phyloP scores from a whole-genome alignment of 2,113 vertebrate genomes.

The Mastomys natalensis region DNA sequence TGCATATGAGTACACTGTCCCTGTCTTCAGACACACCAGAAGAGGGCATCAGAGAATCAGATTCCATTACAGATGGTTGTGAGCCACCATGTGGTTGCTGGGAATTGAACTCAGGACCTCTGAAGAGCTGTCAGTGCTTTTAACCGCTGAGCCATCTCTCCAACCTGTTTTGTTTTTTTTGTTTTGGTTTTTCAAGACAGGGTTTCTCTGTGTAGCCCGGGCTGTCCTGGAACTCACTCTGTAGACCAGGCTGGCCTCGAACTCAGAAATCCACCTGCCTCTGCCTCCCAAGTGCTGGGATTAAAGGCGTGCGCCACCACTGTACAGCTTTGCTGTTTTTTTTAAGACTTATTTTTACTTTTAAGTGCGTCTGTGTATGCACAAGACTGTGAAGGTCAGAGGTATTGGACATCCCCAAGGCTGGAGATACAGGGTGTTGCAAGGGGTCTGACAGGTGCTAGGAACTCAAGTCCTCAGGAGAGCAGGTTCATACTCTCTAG shows the following conservation, averaged over 20 bases:
- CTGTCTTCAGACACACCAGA: too few species aligned
- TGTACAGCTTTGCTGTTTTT: too few species aligned
- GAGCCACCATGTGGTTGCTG: background rate
- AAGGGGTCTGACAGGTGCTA: background rate
- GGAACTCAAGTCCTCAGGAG: background rate
- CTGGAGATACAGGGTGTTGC: background rate
- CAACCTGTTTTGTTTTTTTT: background rate
- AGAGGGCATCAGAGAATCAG: background rate
- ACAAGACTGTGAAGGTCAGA: background rate
- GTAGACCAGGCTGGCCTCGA: too few species aligned
- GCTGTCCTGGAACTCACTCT: too few species aligned
- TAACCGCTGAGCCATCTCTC: background rate
- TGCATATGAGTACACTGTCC: too few species aligned
- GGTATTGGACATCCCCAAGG: background rate
- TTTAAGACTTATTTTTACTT: background rate
- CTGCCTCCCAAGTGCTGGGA: too few species aligned
- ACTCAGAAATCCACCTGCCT: too few species aligned
- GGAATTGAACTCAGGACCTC: background rate
- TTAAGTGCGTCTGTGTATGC: background rate
- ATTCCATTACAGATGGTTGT: background rate
- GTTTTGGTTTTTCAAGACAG: too few species aligned
- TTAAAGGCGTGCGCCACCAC: too few species aligned
- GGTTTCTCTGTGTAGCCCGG: too few species aligned
- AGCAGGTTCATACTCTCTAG: background rate
- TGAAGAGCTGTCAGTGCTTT: background rate